Evolutionary conservation across 2,888 invertebrate genomes (phyloP).

Genomic region (Rhyacophila evoluta): DNA sequence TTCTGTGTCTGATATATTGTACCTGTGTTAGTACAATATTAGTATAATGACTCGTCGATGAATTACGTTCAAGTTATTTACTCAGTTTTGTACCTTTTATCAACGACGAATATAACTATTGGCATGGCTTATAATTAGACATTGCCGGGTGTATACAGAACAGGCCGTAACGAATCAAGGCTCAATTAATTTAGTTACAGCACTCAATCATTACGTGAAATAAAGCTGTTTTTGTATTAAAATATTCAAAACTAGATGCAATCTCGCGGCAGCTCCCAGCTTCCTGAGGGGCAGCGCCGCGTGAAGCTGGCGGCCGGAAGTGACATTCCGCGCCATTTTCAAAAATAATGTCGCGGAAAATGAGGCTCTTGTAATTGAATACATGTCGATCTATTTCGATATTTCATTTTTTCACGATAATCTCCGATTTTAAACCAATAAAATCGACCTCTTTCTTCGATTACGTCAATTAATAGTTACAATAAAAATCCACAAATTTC

Average conservation of each 20-base stretch:
- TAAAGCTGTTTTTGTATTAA: background rate
- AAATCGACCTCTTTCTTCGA: background rate
- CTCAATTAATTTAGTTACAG: background rate
- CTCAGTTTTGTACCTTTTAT: too few relatives aligned
- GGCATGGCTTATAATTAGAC: too few relatives aligned
- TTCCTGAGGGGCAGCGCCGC: slow-evolving; percentile 22
- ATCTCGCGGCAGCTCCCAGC: slow-evolving; percentile 7
- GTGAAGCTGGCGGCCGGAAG: background rate
- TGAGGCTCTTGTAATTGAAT: background rate
- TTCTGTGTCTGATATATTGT: too few relatives aligned
- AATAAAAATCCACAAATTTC: too few relatives aligned
- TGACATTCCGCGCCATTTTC: background rate
- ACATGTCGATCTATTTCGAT: background rate
- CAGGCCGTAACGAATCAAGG: background rate
- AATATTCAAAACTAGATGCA: background rate
- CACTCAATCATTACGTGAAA: background rate
- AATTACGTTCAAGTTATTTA: too few relatives aligned
- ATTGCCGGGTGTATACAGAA: background rate
- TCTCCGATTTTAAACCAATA: background rate
- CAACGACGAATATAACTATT: too few relatives aligned
- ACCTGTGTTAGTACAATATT: too few relatives aligned
- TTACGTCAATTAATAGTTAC: too few relatives aligned
- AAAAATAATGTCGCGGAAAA: background rate
- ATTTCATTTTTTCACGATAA: background rate
- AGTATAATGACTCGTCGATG: too few relatives aligned